A percentile compares a stretch with the other conserved stretches of the same genome.
phyloP scores from a whole-genome alignment of 2,888 invertebrate genomes.

The Nephrotoma flavescens region DNA sequence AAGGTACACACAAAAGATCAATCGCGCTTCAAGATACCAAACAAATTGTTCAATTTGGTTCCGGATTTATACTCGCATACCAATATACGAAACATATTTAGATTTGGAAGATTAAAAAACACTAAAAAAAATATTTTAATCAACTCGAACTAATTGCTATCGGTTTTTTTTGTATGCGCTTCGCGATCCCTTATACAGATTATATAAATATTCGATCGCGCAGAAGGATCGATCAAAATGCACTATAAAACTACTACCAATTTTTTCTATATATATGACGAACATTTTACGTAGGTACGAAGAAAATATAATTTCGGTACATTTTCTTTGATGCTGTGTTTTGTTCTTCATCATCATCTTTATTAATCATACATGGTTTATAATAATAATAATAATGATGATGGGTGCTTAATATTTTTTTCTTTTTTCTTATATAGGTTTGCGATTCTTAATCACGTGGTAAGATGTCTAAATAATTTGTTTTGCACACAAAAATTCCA shows the following conservation, averaged over 20 bases:
- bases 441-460: not conserved
- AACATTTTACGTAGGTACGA: not conserved
- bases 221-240: not conserved
- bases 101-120: not conserved
- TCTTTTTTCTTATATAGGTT: not conserved
- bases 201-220: not conserved
- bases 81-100: not conserved
- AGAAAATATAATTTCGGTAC: not conserved
- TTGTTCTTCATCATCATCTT: not conserved
- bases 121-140: not conserved
- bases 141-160: not conserved
- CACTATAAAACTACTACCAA: not conserved
- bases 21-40: not conserved
- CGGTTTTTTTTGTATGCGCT: not conserved
- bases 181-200: not conserved
- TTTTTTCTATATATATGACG: not conserved
- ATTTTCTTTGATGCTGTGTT: not conserved
- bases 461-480: not conserved
- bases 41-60: not conserved
- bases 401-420: not conserved
- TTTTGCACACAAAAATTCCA: not conserved
- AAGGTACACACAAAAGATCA: not conserved
- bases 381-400: not conserved
- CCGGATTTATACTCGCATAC: not conserved
- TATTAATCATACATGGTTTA: not conserved